These are phyloP conservation scores for Hepsetus odoe DNA, from an alignment of 2,113 vertebrate species.

Conservation along the genomic window DNA sequence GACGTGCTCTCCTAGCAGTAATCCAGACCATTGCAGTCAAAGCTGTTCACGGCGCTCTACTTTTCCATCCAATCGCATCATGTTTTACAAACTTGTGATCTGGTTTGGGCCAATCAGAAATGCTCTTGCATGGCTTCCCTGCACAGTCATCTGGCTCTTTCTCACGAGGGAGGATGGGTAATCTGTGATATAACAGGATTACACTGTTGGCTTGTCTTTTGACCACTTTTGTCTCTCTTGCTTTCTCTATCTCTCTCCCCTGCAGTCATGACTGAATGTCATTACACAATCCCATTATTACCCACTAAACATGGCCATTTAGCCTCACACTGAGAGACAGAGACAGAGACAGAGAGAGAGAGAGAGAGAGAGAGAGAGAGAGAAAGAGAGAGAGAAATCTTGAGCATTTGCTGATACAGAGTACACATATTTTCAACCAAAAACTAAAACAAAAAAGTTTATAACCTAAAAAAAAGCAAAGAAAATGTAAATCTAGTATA, in stretches of 20 bases:
- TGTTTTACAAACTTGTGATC: slow-evolving; percentile 22
- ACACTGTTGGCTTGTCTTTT: slow-evolving; percentile 25
- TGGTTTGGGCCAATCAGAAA: slow-evolving; percentile 49
- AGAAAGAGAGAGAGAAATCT: too few species aligned
- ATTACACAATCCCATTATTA: slow-evolving; percentile 29
- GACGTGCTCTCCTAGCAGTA: background rate
- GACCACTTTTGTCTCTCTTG: background rate
- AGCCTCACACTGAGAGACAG: background rate
- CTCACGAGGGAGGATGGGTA: slow-evolving; percentile 32
- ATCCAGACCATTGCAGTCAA: slow-evolving; percentile 26
- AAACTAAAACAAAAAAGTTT: too few species aligned
- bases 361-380: background rate
- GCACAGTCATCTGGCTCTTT: background rate
- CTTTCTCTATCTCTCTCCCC: background rate
- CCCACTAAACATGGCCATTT: slow-evolving; percentile 5
- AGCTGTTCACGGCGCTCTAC: background rate
- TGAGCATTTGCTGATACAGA: too few species aligned
- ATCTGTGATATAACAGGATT: slow-evolving; percentile 65
- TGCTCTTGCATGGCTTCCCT: slow-evolving; percentile 36
- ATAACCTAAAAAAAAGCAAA: too few species aligned
- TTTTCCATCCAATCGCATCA: slow-evolving; percentile 35
- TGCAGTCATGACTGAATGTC: background rate
- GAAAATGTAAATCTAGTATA: too few species aligned
- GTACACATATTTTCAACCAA: too few species aligned
- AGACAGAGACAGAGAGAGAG: background rate